phyloP scores from a whole-genome alignment of 1,140 invertebrate genomes.

The Hermetia illucens region DNA sequence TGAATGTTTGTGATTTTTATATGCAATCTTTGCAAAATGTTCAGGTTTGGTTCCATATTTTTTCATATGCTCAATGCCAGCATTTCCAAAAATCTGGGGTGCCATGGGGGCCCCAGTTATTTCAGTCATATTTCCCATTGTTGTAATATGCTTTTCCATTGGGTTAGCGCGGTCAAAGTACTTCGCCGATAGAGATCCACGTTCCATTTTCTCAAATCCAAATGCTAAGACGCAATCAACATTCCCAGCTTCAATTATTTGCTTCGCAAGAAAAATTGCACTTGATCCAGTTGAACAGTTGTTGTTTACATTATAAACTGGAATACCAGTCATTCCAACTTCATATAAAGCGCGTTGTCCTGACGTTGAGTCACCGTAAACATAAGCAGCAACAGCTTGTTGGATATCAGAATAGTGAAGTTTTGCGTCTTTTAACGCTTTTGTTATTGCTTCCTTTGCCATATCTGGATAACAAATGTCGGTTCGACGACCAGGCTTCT shows the following conservation, averaged over 20 bases:
- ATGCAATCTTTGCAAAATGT: constrained; percentile 94
- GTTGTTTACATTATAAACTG: constrained; percentile 97
- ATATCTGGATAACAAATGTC: constrained; percentile 89
- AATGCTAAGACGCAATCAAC: constrained; percentile 81
- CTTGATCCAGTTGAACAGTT: constrained; percentile 95
- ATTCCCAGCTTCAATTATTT: constrained; percentile 73
- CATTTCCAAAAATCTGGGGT: constrained; percentile 95
- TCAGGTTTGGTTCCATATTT: constrained; percentile 83
- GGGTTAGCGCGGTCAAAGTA: constrained; percentile 85
- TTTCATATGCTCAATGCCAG: constrained; percentile 91
- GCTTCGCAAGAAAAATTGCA: constrained; percentile 79
- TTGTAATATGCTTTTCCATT: constrained; percentile 79
- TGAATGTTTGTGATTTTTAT: constrained; percentile 96
- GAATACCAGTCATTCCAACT: constrained; percentile 91
- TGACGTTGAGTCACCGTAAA: constrained; percentile 92
- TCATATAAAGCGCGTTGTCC: constrained; percentile 92
- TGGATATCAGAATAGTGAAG: constrained; percentile 69
- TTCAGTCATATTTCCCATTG: constrained; percentile 71
- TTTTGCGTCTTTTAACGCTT: constrained; percentile 75
- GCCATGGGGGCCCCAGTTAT: constrained; percentile 68
- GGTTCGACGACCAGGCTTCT: constrained; percentile 68
- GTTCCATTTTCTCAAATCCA: constrained; percentile 98
- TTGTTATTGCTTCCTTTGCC: constrained; percentile 82
- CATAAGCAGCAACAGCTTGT: constrained; percentile 87
- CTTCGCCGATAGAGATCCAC: constrained; percentile 68